Evolutionary conservation across 1,140 invertebrate genomes (phyloP), one percentile per base, ranked within the genome.

Genomic region (Pseudomyrmex dendroicus): DNA sequence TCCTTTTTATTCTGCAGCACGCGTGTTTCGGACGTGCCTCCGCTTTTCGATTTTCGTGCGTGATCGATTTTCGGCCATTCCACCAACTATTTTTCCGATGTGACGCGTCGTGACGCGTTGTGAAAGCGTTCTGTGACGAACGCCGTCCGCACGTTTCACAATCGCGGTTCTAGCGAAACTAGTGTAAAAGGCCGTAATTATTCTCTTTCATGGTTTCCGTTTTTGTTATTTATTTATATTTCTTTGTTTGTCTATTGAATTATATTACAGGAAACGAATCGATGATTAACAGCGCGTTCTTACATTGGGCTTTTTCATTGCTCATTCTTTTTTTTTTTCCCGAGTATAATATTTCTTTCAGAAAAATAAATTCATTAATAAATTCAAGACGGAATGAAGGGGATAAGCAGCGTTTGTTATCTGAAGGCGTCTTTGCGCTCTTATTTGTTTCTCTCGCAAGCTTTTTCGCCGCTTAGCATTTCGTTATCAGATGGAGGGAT

Each of bases 41-140:
- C 20, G 50, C 48, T 73, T 87, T 59, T 52, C 83, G 70, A 87
- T 85, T 85, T 87, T 76, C 86, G 54, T 54, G 68, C 22, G 46
- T 54, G 66, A 61, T 64, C 68, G 59, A 78, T 85, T 86, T 56
- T 25, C n/a, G 50, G 5, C 35, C 46, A 67, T 61, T 61, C 57
- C 70, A 25, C 48, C 72, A 56, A 83, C 62, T 63, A 74, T 83
- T 76, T 74, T 83, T 76, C 63, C 61, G 7, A 66, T 57, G 61
- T 77, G 61, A 35, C 48, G 57, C 59, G 25, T 50, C 15, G 8
- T 13, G 62, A 56, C 66, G 20, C 66, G 44, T n/a, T 61, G 66
- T 70, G 76, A 78, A 78, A 70, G 44, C 74, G 50, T 68, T 46
- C 25, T 10, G 22, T 22, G 44, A 64, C 57, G 44, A 63, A 63